Conservation (phyloP, 2,888 invertebrate species). For the Pollenia angustigena region DNA sequence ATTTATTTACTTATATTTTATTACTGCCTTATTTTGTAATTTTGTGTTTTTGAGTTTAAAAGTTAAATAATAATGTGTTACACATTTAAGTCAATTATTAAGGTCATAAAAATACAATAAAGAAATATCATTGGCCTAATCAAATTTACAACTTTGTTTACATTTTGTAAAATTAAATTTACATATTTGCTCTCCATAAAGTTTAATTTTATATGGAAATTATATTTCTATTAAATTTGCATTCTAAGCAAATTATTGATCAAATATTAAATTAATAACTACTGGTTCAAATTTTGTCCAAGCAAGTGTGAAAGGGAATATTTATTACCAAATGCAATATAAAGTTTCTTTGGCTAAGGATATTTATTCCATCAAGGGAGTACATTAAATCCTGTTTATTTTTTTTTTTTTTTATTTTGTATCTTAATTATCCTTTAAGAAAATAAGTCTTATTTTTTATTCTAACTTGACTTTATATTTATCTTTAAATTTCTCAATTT, state of each 20-base stretch:
- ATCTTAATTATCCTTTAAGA: background rate
- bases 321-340: too few species aligned
- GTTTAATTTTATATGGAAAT: background rate
- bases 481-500: constrained; percentile 21
- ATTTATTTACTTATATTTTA: background rate
- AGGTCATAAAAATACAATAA: background rate
- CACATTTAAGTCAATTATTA: constrained; percentile 10
- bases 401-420: background rate
- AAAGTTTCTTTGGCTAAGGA: too few species aligned
- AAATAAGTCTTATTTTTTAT: background rate
- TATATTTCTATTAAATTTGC: background rate
- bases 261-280: too few species aligned
- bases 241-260: too few species aligned
- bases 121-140: background rate
- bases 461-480: background rate
- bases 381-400: too few species aligned
- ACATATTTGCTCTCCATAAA: background rate
- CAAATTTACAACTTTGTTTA: constrained; percentile 3
- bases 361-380: too few species aligned
- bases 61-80: background rate
- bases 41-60: background rate
- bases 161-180: constrained; percentile 19
- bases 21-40: background rate
- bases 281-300: too few species aligned
- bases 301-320: too few species aligned